Conservation (phyloP, 1,140 invertebrate genomes). For the Lithobius niger region DNA sequence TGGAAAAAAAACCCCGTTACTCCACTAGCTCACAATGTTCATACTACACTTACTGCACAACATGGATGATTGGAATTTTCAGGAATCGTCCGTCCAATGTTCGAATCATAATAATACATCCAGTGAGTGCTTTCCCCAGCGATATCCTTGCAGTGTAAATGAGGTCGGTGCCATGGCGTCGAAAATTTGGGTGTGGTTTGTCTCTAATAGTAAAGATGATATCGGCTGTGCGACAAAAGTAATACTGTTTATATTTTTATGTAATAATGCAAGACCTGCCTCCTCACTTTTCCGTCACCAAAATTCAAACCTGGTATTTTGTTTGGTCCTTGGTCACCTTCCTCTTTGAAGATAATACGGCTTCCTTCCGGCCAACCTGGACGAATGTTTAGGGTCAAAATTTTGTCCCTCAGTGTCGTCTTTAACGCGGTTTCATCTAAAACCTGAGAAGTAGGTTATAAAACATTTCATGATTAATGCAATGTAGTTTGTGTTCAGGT, state of each 20-base stretch:
- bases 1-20: no score
- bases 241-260: no score
- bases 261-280: no score
- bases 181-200: background rate
- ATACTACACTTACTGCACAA: background rate
- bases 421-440: constrained; percentile 5
- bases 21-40: no score
- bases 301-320: constrained; percentile 60
- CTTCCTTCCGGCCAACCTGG: constrained; percentile 25
- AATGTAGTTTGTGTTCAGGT: no score
- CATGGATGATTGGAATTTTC: background rate
- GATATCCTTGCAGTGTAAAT: background rate
- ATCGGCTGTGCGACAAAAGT: no score
- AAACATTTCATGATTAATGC: no score
- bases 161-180: background rate
- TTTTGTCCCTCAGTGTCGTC: constrained; percentile 8
- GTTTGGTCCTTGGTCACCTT: constrained; percentile 64
- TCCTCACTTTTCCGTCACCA: no score
- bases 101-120: background rate
- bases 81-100: background rate
- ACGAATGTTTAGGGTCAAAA: constrained; percentile 2
- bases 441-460: constrained; percentile 1
- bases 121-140: background rate
- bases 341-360: constrained; percentile 41
- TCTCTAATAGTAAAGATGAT: constrained; percentile 1